Evolutionary conservation across 2,797 vertebrate species (phyloP), one percentile per base, ranked within the genome.

Genomic region (Malurus splendens): DNA sequence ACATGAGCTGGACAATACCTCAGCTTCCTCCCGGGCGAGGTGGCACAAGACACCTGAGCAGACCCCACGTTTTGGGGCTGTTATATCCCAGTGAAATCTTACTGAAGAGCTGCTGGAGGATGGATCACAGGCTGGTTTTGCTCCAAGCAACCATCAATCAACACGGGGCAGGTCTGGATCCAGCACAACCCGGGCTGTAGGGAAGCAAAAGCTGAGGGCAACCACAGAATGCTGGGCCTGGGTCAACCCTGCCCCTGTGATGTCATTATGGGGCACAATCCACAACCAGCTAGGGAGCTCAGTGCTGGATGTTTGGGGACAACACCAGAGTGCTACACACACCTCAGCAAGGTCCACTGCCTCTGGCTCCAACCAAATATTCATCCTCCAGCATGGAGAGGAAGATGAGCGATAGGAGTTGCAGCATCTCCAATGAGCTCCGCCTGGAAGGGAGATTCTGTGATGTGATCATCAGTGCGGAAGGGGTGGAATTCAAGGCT

Each of bases 391-490:
- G 84, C 90, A 97, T 95, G 96, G 96, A 98, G 94, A 94, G 96
- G 89, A 97, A 96, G 81, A 97, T 96, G 96, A 97, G 96, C 1
- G 92, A 97, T 0, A 95, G 92, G 95, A 95, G 95, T 60, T 97
- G 94, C 67, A 93, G 91, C 24, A 59, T 97, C 89, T 97, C 97
- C 94, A 97, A 97, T 0, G 97, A 97, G 83, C 96, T 98, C 38
- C 95, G 97, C 28, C 94, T 97, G 33, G 97, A 97, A 94, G 96
- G 97, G 60, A 96, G 97, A 65, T 96, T 97, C 72, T 97, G 97
- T 24, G 97, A 98, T 9, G 96, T 95, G 76, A 91, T 96, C 71
- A 96, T 98, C 93, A 96, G 95, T 13, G 97, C 96, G 83, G 95
- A 96, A 11, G 96, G 95, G 27, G 86, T 94, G 12, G 96, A 97